phyloP scores from a whole-genome alignment of 2,113 vertebrate species.

The Casuarius casuarius region DNA sequence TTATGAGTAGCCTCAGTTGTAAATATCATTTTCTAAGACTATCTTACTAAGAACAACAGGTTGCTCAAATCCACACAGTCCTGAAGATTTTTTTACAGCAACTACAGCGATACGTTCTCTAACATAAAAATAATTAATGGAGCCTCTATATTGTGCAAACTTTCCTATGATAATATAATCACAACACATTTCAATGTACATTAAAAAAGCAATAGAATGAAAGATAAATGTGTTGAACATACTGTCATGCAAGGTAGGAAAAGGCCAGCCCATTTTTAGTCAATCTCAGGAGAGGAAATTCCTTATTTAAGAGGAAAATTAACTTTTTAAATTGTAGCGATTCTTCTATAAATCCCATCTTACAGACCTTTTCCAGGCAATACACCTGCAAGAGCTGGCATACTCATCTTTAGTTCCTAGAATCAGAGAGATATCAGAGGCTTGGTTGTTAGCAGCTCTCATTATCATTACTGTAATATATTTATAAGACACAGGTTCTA shows the following conservation, averaged over 20 bases:
- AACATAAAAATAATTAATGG: neutral
- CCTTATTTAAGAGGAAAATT: neutral
- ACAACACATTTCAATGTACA: neutral
- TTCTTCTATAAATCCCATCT: neutral
- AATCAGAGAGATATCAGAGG: neutral
- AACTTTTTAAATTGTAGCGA: neutral
- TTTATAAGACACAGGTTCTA: slow-evolving; percentile 7
- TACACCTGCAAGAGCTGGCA: neutral
- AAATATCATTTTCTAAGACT: neutral
- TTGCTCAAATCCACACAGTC: neutral
- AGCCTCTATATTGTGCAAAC: neutral
- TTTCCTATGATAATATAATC: neutral
- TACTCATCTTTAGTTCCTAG: neutral
- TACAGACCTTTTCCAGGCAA: neutral
- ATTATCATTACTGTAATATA: neutral
- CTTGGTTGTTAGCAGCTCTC: neutral
- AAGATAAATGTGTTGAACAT: neutral
- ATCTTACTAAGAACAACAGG: neutral
- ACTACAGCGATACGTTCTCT: neutral
- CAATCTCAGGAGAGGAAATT: neutral
- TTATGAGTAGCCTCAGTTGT: neutral
- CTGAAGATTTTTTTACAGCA: neutral
- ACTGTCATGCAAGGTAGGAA: neutral
- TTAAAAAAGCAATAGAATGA: neutral
- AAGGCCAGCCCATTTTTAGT: neutral